phyloP scores from a whole-genome alignment of 2,113 vertebrate species.

The Lates calcarifer region DNA sequence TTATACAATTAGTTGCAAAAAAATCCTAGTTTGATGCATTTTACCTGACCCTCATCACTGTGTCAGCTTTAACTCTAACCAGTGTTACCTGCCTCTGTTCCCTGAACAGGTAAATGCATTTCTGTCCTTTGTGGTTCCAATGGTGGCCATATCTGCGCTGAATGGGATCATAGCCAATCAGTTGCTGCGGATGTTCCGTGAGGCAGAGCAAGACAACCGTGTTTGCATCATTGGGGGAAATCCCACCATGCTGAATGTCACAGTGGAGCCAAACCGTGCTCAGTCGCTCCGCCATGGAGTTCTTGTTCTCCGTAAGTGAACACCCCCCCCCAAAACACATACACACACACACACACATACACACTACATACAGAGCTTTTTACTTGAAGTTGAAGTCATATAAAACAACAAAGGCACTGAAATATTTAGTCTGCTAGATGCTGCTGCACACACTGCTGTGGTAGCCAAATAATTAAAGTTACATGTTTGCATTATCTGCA shows the following conservation, averaged over 20 bases:
- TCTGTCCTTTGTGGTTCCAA: slow-evolving; percentile 94
- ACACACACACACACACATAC: background rate
- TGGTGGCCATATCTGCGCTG: slow-evolving; percentile 92
- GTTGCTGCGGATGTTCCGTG: slow-evolving; percentile 92
- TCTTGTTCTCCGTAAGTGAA: slow-evolving; percentile 91
- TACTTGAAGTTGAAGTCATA: no score
- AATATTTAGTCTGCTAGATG: no score
- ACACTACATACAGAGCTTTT: no score
- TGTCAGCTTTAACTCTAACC: background rate
- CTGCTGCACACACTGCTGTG: no score
- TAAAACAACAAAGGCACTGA: no score
- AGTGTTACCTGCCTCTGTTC: background rate
- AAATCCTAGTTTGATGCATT: background rate
- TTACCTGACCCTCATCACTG: background rate
- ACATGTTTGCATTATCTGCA: no score
- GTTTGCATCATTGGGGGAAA: slow-evolving; percentile 88
- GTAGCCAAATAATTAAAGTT: no score
- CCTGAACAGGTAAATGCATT: slow-evolving; percentile 90
- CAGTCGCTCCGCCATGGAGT: slow-evolving; percentile 95
- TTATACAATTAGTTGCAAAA: no score
- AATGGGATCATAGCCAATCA: slow-evolving; percentile 97
- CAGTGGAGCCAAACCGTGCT: slow-evolving; percentile 91
- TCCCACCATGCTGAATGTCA: slow-evolving; percentile 88
- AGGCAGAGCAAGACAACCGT: slow-evolving; percentile 91
- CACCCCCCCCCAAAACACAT: background rate